Evolutionary conservation across 2,888 invertebrate species (phyloP).

Genomic region (Galerucella calmariensis): DNA sequence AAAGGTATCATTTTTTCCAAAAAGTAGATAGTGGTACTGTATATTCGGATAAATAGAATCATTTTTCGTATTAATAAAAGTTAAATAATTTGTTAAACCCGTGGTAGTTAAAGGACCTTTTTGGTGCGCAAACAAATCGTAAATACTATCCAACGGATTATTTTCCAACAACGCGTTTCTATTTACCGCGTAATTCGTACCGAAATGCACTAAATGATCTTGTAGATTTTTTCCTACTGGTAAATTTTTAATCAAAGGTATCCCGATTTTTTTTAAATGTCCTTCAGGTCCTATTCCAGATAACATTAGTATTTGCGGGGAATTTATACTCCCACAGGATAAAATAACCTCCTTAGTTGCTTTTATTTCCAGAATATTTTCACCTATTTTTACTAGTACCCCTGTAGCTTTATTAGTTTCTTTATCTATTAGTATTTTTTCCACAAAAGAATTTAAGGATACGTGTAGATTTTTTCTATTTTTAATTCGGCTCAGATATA

Average conservation of each 20-base stretch:
- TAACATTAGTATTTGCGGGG: conserved; percentile 75
- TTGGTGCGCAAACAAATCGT: conserved; percentile 66
- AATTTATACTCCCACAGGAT: conserved; percentile 73
- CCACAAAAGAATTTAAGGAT: conserved; percentile 70
- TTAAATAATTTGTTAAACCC: conserved; percentile 63
- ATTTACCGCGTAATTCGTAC: conserved; percentile 45
- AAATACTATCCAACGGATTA: conserved; percentile 53
- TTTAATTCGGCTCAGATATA: conserved; percentile 70
- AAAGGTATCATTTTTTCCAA: conserved; percentile 54
- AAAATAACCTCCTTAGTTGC: conserved; percentile 73
- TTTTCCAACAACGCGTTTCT: conserved; percentile 17
- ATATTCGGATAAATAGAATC: conserved; percentile 67
- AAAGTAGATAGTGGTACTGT: conserved; percentile 56
- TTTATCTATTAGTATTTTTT: conserved; percentile 67
- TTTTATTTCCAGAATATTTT: conserved; percentile 48
- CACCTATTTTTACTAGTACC: conserved; percentile 62
- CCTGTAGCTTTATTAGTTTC: conserved; percentile 63
- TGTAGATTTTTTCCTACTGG: conserved; percentile 70
- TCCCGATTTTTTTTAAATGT: conserved; percentile 64
- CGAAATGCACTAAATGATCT: conserved; percentile 65
- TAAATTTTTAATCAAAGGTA: conserved; percentile 63
- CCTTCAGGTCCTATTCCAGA: conserved; percentile 72
- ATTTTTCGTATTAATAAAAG: conserved; percentile 67
- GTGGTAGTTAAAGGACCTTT: conserved; percentile 65
- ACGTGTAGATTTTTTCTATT: conserved; percentile 71